Evolutionary conservation across 2,888 invertebrate species (phyloP).

Genomic region (Sthenelais limicola): DNA sequence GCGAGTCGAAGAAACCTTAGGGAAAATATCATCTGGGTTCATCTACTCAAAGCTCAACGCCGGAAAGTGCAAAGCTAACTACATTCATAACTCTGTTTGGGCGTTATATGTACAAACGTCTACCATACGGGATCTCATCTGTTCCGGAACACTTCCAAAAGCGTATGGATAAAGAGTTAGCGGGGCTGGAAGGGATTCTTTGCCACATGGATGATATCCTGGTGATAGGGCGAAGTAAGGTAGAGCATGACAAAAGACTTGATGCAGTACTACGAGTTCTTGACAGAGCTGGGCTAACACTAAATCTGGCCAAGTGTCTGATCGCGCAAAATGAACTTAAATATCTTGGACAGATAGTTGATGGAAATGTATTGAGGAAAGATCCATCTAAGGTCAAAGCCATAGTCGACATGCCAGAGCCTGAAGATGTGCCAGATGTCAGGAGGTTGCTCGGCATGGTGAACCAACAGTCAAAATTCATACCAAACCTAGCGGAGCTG

Average conservation of each 20-base stretch:
- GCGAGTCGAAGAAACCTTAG: too few species aligned
- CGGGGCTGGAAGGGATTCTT: slow-evolving; percentile 42
- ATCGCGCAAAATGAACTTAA: slow-evolving; percentile 43
- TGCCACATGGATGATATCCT: slow-evolving; percentile 53
- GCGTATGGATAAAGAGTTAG: slow-evolving; percentile 46
- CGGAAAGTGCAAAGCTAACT: too few species aligned
- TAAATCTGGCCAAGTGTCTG: slow-evolving; percentile 51
- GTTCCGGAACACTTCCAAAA: slow-evolving; percentile 44
- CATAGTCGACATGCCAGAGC: slow-evolving; percentile 39
- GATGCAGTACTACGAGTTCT: slow-evolving; percentile 29
- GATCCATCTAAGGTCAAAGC: slow-evolving; percentile 46
- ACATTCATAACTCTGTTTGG: too few species aligned
- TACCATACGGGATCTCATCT: slow-evolving; percentile 43
- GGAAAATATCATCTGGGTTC: too few species aligned
- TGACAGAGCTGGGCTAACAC: slow-evolving; percentile 45
- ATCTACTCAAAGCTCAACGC: too few species aligned
- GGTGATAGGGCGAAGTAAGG: slow-evolving; percentile 40
- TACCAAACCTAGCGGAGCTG: slow-evolving; percentile 38
- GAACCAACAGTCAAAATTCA: slow-evolving; percentile 49
- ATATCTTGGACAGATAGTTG: slow-evolving; percentile 50
- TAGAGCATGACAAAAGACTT: slow-evolving; percentile 47
- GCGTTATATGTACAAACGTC: too few species aligned
- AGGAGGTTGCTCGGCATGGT: slow-evolving; percentile 48
- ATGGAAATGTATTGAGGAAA: slow-evolving; percentile 38
- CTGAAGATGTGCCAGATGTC: slow-evolving; percentile 41